Evolutionary conservation across 2,888 invertebrate genomes (phyloP), one percentile per base, ranked within the genome.

Genomic region (Argyresthia goedartella): DNA sequence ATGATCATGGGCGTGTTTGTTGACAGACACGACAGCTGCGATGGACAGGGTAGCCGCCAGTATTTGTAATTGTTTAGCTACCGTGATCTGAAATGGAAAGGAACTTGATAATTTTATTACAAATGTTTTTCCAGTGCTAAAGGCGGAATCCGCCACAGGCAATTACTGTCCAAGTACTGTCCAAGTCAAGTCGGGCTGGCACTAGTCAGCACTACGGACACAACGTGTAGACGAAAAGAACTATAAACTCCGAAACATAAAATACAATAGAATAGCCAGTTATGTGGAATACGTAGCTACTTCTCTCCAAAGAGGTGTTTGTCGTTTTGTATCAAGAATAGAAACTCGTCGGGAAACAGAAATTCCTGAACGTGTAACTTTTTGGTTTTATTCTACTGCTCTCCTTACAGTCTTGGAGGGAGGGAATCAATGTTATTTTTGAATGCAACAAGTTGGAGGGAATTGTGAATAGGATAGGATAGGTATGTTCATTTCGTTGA

Each of bases 1-100:
- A 98, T 93, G 52, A 98, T 86, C 97, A 98, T 97, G 0, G 97
- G 96, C 6, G 75, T 82, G 60, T 90, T 81, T 88, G 63, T 92
- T 90, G 50, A 91, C 85, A 0, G 95, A 93, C 61, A 96, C 91
- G 53, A 96, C 89, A 0, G 97, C 94, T 0, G 98, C 96, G 53
- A 99, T 89, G 0, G 99, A 98, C 11, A 99, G 81, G 1, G 99
- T 99, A 0, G 62, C 60, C 1, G 82, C 72, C 33, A 84, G 55
- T 8, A 62, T 63, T 54, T 77, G 69, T 25, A 85, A 62, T 52
- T 78, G 76, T 52, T 67, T 58, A 1, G 78, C 69, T 50, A 84
- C 72, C 35, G 81, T 73, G 62, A 70, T 65, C 84, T 84, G 75
- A 62, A 70, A 52, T 16, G 13, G 25, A 35, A 44, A 13, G 15